Evolutionary conservation across 30 jellyfish, hydroid and myxozoan genomes (phyloP), one percentile per base, ranked within the genome.

Genomic region (Pseudorhiza aurosa): DNA sequence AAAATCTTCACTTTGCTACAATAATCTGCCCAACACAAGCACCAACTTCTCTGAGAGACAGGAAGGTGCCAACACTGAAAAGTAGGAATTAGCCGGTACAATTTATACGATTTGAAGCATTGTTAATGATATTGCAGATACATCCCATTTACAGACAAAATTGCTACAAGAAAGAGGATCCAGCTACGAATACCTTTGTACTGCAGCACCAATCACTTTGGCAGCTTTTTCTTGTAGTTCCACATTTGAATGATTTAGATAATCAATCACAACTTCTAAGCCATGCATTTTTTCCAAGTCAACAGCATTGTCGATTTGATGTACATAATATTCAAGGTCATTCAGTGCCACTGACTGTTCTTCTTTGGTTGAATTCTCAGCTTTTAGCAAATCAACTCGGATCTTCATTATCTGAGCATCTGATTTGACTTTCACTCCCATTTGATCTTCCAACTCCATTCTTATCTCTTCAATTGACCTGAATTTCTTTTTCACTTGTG

Each of bases 101-200:
- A n/a, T n/a, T n/a, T n/a, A n/a, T n/a, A n/a, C n/a, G n/a, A n/a
- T n/a, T n/a, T n/a, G n/a, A n/a, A n/a, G n/a, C n/a, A n/a, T n/a
- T n/a, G n/a, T n/a, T n/a, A n/a, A n/a, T n/a, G n/a, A n/a, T n/a
- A n/a, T n/a, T n/a, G n/a, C n/a, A n/a, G n/a, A n/a, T n/a, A n/a
- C n/a, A n/a, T n/a, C n/a, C n/a, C n/a, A n/a, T n/a, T n/a, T 8
- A 27, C 27, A 8, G 15, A 8, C 68, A 12, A 53, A 53, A 21
- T 53, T n/a, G n/a, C n/a, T n/a, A n/a, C n/a, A n/a, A n/a, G n/a
- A n/a, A n/a, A n/a, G 10, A 67, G 5, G 9, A 17, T 8, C 18
- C n/a, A n/a, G n/a, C n/a, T n/a, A n/a, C n/a, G n/a, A n/a, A 3
- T 81, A 93, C 99, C 96, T 93, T 74, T 93, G 99, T 1, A 84